Base-by-base conservation (phyloP, 2,797 vertebrate genomes). In the Tiaroga cobitis region DNA sequence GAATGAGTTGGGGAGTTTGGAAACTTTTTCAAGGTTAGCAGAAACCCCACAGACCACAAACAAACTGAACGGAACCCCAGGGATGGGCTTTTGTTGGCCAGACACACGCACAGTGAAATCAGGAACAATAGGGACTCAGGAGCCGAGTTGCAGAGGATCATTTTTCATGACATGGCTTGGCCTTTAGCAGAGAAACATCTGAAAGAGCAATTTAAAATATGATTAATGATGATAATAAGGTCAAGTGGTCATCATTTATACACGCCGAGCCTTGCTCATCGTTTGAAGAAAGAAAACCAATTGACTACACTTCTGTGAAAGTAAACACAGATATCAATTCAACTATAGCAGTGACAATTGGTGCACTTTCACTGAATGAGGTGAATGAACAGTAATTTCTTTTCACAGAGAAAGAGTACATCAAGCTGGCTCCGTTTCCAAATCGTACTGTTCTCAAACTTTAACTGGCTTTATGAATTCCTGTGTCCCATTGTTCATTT, bases 191-290 rank as follows among this genome's bases (percentile, higher is more conserved):
- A 67, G 81, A 87, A 81, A 59, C 67, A 77, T 77, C 54, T 83
- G 70, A 86, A 81, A 76, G 79, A 87, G 69, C 84, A 63, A 83
- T 86, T 86, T 84, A 56, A 84, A 82, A 79, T 76, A 78, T 89
- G 87, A 91, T 89, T 86, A 90, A 89, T 89, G 89, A 86, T 74
- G 70, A 90, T 87, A 85, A 90, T 84, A 88, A 87, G 83, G 84
- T 90, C 89, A 88, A 82, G 81, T 49, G 81, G 43, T 83, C 75
- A 86, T 89, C 74, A 77, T 90, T 89, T 89, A 67, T 89, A 88
- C 32, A 69, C 37, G 26, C 32, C 0, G 18, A 56, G 26, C 39
- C 0, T 82, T 49, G 18, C 63, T 6, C 68, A 56, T 39, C 7
- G 1, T 21, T 19, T 73, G 21, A 61, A 46, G 81, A 80, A 51